Percentiles rank a stretch among this genome's conserved stretches.
Evolutionary conservation across 2,797 vertebrate species (phyloP).

Genomic region (Presbytis comata): DNA sequence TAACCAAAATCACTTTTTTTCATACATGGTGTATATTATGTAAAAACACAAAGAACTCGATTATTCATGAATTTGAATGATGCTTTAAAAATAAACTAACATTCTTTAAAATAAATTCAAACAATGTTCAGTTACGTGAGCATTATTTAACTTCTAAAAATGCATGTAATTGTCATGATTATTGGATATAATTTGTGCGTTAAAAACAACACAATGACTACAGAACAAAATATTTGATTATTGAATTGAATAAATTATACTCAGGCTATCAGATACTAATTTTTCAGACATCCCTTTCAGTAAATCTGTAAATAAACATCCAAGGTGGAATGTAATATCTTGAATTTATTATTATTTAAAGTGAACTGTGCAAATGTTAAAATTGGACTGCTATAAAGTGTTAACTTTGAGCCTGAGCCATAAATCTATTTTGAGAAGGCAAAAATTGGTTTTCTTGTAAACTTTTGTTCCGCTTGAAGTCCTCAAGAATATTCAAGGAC

Average conservation of each 20-base stretch:
- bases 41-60: slow-evolving; percentile 56
- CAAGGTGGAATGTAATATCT: background rate
- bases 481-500: slow-evolving; percentile 57
- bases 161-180: background rate
- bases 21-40: slow-evolving; percentile 37
- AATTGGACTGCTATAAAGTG: slow-evolving; percentile 7
- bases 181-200: background rate
- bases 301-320: background rate
- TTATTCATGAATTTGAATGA: slow-evolving; percentile 47
- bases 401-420: background rate
- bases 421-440: slow-evolving; percentile 51
- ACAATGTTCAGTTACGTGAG: background rate
- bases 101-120: slow-evolving; percentile 39
- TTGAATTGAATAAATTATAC: background rate
- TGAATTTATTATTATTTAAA: background rate
- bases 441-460: slow-evolving; percentile 57
- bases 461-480: slow-evolving; percentile 62
- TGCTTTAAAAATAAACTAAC: slow-evolving; percentile 18
- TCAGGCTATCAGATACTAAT: background rate
- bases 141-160: slow-evolving; percentile 32
- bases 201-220: background rate
- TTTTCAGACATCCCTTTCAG: background rate
- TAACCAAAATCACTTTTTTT: slow-evolving; percentile 54
- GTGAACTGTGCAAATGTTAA: slow-evolving; percentile 6
- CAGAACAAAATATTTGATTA: background rate